Base-by-base conservation (phyloP, 2,113 vertebrate species). In the Oxyura jamaicensis region DNA sequence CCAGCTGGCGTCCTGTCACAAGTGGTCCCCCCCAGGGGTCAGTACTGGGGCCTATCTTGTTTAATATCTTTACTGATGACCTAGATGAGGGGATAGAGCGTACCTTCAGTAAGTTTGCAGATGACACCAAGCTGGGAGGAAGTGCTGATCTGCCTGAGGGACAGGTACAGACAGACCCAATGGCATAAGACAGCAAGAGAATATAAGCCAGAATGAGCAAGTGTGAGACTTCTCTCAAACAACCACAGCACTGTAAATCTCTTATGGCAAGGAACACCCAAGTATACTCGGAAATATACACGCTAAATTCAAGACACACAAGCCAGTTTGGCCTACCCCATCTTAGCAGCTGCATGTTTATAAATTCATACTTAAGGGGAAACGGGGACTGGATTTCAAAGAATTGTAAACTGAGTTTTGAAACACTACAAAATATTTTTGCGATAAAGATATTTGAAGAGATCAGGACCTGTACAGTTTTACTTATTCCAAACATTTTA, bases 371-470 rank as follows among this genome's bases (percentile, higher is more conserved):
- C 17, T 76, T 59, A 16, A 19, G 13, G 73, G 25, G 31, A 67
- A 82, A 58, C 3, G 12, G 11, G 3, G 53, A 56, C 5, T 62
- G 33, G 16, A 60, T 20, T 50, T 65, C 77, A 52, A 21, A 41
- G 35, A 88, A 72, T 52, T 39, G 73, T 20, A 85, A 2, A 11
- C 4, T 11, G 21, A 59, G 29, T 53, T 41, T 62, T 21, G 22
- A 95, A 92, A 94, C 52, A 44, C 10, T 9, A 10, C 11, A 88
- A 90, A 91, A 31, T 29, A 63, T 25, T 69, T 90, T 35, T 48
- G 3, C 76, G 58, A 66, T 14, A 86, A 60, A 73, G 11, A 23
- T 16, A 67, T 28, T 2, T 35, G 19, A 77, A 28, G 29, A 9
- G 17, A 59, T 67, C 50, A 59, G 35, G 19, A 91, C 20, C 20